Evolutionary conservation across 1,140 invertebrate species (phyloP).

Genomic region (Kradibia gibbosae): DNA sequence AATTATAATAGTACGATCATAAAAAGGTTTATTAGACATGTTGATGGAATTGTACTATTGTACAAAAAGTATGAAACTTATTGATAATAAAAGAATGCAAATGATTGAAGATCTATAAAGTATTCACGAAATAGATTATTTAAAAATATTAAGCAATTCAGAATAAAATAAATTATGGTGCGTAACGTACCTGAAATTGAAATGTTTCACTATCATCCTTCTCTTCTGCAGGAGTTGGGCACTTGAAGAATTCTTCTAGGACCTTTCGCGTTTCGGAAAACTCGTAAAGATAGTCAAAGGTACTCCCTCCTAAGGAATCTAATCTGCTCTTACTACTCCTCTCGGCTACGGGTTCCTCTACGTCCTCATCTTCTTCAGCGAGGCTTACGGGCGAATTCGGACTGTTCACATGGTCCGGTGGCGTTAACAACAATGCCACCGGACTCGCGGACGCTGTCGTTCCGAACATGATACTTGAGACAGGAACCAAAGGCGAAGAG

Average conservation of each 20-base stretch:
- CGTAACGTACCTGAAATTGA: conserved; percentile 72
- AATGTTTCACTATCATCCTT: conserved; percentile 70
- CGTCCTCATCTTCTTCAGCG: conserved; percentile 59
- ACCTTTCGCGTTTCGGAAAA: conserved; percentile 93
- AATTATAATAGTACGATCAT: too few relatives aligned
- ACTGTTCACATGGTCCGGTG: conserved; percentile 18
- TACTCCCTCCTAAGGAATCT: conserved; percentile 69
- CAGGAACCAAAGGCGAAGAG: not conserved
- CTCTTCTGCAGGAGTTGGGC: conserved; percentile 77
- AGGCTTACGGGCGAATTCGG: conserved; percentile 5
- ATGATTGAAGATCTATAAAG: not conserved
- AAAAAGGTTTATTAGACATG: too few relatives aligned
- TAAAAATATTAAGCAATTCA: too few relatives aligned
- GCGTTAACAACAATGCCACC: not conserved
- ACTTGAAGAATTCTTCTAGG: conserved; percentile 92
- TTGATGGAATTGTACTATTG: too few relatives aligned
- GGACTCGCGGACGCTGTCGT: conserved; percentile 12
- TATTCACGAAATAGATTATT: too few relatives aligned
- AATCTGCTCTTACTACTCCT: conserved; percentile 42
- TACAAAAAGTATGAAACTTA: too few relatives aligned
- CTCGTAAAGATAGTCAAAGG: conserved; percentile 90
- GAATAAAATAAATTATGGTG: too few relatives aligned
- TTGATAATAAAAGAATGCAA: too few relatives aligned
- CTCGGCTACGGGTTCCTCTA: not conserved
- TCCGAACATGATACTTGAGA: not conserved